Conservation (phyloP, 2,888 invertebrate species). For the Teleogryllus oceanicus region DNA sequence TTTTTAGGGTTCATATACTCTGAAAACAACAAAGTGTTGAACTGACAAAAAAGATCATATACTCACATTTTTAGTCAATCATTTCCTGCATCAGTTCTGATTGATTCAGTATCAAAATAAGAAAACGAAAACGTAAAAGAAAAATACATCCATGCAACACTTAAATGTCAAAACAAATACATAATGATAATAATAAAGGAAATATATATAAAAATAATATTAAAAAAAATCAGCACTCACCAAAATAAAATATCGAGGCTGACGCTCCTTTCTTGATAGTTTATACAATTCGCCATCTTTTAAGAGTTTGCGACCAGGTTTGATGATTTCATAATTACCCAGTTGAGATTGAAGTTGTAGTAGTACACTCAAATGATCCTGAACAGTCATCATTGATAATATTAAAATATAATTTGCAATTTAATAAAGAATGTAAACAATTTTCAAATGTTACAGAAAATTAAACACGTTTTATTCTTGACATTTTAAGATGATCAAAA, state of each 20-base stretch:
- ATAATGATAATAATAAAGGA: too few relatives aligned
- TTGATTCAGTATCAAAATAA: background rate
- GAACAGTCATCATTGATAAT: slow-evolving; percentile 27
- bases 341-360: slow-evolving; percentile 52
- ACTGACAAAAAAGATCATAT: background rate
- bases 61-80: background rate
- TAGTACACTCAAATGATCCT: slow-evolving; percentile 55
- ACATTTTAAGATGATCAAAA: too few relatives aligned
- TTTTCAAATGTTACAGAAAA: too few relatives aligned
- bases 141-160: background rate
- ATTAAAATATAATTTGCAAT: too few relatives aligned
- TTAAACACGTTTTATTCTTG: too few relatives aligned
- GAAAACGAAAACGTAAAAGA: background rate
- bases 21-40: too few relatives aligned
- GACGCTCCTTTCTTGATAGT: slow-evolving; percentile 60
- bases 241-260: slow-evolving; percentile 61
- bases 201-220: background rate
- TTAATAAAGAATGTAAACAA: too few relatives aligned
- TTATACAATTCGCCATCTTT: slow-evolving; percentile 63
- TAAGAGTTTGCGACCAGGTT: slow-evolving; percentile 56
- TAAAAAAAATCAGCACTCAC: slow-evolving; percentile 46
- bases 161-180: background rate
- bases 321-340: slow-evolving; percentile 50
- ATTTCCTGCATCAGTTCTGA: background rate
- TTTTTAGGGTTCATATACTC: too few relatives aligned